Conservation (phyloP, 2,888 invertebrate species). For the Drosophila barbarae region DNA sequence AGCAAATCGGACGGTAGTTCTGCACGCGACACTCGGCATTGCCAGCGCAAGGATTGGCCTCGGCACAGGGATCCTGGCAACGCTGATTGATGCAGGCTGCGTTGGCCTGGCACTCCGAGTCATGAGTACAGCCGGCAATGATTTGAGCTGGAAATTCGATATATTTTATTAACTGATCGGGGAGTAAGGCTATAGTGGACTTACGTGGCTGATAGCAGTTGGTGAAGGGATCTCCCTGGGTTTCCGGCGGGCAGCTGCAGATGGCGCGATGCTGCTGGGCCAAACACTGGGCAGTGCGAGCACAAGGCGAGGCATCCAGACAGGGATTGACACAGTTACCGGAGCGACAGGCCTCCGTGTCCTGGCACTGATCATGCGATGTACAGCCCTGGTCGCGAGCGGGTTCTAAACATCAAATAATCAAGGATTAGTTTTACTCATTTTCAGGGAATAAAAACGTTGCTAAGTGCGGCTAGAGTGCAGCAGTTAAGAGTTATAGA, state of each 20-base stretch:
- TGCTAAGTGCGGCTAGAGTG: slow-evolving; percentile 37
- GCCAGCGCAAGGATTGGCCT: slow-evolving; percentile 88
- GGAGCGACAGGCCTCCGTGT: slow-evolving; percentile 86
- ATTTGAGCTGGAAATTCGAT: slow-evolving; percentile 67
- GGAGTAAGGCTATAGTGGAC: slow-evolving; percentile 14
- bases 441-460: accelerated
- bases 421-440: slow-evolving; percentile 1
- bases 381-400: slow-evolving; percentile 83
- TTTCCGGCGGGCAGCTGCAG: slow-evolving; percentile 87
- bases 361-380: slow-evolving; percentile 86
- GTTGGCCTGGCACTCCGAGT: slow-evolving; percentile 87
- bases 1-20: slow-evolving; percentile 90
- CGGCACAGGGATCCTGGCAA: slow-evolving; percentile 90
- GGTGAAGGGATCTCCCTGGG: slow-evolving; percentile 89
- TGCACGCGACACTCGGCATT: slow-evolving; percentile 89
- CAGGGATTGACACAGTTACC: slow-evolving; percentile 90
- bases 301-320: slow-evolving; percentile 84
- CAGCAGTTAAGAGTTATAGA: slow-evolving; percentile 59
- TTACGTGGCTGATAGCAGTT: slow-evolving; percentile 83
- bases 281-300: slow-evolving; percentile 88
- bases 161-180: background rate
- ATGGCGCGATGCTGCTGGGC: slow-evolving; percentile 87
- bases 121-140: slow-evolving; percentile 85
- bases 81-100: slow-evolving; percentile 89
- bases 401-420: slow-evolving; percentile 63